Evolutionary conservation across 64 coral and sea anemone genomes (phyloP), one percentile per base, ranked within the genome.

Genomic region (Cladopsammia gracilis): DNA sequence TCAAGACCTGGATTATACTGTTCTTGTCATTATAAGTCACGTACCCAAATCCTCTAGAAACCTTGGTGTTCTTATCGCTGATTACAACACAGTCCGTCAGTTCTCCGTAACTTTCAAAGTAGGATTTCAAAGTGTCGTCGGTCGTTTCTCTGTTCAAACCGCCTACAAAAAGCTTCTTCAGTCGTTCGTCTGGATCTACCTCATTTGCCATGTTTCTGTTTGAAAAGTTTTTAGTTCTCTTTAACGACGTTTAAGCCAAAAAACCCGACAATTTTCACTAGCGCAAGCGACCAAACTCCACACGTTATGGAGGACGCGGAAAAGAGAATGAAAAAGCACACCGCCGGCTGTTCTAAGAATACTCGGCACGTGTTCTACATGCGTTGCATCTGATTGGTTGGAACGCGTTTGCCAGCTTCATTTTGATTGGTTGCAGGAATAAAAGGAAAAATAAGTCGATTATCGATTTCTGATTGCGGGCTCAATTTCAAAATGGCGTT

Each of bases 81-180:
- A 99, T 99, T 1, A 99, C 98, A 2, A 99, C 91, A 74, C 94
- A 96, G 77, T 99, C 98, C 1, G 95, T 89, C n/a, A 99, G 84
- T 42, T 90, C 75, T 46, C 95, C 98, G 65, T 96, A 96, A 48
- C 77, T 77, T 3, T 86, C 87, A 13, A 99, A 99, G 83, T 96
- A 93, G 14, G 82, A 78, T n/a, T 71, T 93, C 43, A 99, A 79
- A 46, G 75, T 79, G 25, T 96, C 98, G 24, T 94, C 91, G 22
- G 83, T 54, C 12, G 95, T 96, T 20, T 64, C 71, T 18, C 98
- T 92, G 13, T 62, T 82, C 8, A 99, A 64, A 45, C 98, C 98
- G 6, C 98, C 98, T 13, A 99, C 92, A 77, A 99, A 99, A 10
- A 97, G 61, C 53, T 97, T 97, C 75, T 93, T 82, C 19, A 94